A percentile compares a stretch with the other conserved stretches of the same genome.
Conservation (phyloP, 1,140 invertebrate genomes). For the Drosophila tsacasi region DNA sequence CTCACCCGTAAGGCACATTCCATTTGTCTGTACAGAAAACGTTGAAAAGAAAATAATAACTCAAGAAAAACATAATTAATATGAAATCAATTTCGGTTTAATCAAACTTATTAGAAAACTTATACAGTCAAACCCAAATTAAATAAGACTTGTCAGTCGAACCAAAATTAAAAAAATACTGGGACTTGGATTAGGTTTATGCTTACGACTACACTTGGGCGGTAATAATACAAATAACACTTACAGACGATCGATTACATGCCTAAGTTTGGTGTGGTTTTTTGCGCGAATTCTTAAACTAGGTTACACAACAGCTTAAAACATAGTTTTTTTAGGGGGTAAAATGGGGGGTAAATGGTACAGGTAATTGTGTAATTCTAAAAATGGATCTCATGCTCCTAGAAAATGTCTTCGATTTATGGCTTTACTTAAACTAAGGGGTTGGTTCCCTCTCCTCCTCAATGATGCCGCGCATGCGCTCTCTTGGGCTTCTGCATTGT, state of each 20-base stretch:
- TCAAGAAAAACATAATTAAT: constrained; percentile 2
- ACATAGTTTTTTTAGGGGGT: constrained; percentile 6
- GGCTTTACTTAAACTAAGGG: constrained; percentile 28
- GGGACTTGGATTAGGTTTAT: constrained; percentile 39
- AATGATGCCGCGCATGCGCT: constrained; percentile 54
- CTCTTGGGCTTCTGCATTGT: constrained; percentile 54
- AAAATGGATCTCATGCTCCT: constrained; percentile 29
- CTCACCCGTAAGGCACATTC: constrained; percentile 42
- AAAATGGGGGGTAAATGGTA: constrained; percentile 27
- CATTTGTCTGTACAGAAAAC: constrained; percentile 28
- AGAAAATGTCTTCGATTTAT: constrained; percentile 43
- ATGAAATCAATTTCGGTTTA: constrained; percentile 43
- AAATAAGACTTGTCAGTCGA: constrained; percentile 14
- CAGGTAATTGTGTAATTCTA: constrained; percentile 30
- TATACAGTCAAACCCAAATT: constrained; percentile 25
- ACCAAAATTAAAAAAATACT: constrained; percentile 42
- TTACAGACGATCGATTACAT: constrained; percentile 52
- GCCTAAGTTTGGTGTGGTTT: constrained; percentile 42
- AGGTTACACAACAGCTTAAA: constrained; percentile 52
- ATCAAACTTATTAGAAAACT: constrained; percentile 52
- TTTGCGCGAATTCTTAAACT: constrained; percentile 29
- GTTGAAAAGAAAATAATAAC: constrained; percentile 2
- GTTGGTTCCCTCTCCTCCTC: background rate
- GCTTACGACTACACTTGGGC: constrained; percentile 45
- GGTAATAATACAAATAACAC: constrained; percentile 59